Evolutionary conservation across 2,113 vertebrate species (phyloP), one percentile per base, ranked within the genome.

Genomic region (Rhynchomys soricoides): DNA sequence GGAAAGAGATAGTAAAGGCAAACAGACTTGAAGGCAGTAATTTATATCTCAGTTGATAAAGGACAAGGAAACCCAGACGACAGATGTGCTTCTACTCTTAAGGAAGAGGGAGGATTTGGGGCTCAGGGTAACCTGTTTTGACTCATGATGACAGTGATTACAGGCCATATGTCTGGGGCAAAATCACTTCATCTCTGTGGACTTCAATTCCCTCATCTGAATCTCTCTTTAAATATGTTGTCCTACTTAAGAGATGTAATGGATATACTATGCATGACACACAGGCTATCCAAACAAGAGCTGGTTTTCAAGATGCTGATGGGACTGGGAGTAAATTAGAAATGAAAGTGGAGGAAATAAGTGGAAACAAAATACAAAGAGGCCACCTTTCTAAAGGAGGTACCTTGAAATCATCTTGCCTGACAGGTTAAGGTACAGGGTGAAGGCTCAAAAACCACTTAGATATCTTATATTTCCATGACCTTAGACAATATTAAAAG

Each of bases 401-500:
- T 55, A 87, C 86, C 90, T 92, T 52, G n/a, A 95, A 92, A 64
- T 34, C 50, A 94, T 86, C 45, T 66, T 86, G 59, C 43, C n/a
- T 13, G 1, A 71, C 22, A 22, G 5, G 24, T 43, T 77, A 86
- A 66, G 62, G 94, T 29, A 55, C 34, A 45, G 34, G 31, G 87
- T 37, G 29, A 88, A 77, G 8, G 22, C 82, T 93, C 82, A 43
- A n/a, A 96, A 96, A 91, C 90, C 77, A 95, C 94, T 64, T 59
- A 50, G 96, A 98, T 96, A 98, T 95, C 94, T 95, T 89, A 97
- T 97, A 95, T 96, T 95, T 94, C 92, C 88, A 77, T 97, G 93
- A 95, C 55, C 52, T 95, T 88, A 93, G 75, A 91, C 86, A 81
- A 96, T 55, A 10, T 88, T 96, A 96, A 96, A 96, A 98, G 96